Evolutionary conservation across 35 echinoderm and acorn worm species (phyloP), one percentile per base, ranked within the genome.

Genomic region (Ophioderma brevispina): DNA sequence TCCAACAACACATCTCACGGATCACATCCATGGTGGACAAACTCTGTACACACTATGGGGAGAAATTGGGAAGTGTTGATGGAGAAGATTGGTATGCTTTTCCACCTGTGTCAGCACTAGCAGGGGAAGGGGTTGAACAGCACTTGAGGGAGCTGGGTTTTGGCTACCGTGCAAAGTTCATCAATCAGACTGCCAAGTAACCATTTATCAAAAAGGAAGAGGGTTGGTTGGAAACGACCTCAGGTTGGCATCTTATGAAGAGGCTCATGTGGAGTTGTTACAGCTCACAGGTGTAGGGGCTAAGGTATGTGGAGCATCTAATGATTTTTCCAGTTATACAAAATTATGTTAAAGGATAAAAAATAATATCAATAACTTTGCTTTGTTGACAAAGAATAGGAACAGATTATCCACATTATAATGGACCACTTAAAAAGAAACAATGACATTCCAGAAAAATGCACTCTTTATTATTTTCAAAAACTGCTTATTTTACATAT

Each of bases 131-230:
- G 10, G 83, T 92, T 6, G 96, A 98, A 46, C 37, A 82, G 32
- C 36, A 89, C 64, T 76, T 98, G 28, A 46, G 96, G 80, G 82
- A 92, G 0, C 64, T 92, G 50, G 92, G 96, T 23, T 98, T 98
- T 85, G 96, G 96, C 14, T 98, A 98, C 79, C 84, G 96, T 56
- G 92, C 96, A 80, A 94, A 92, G 87, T 98, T 87, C 76, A 98
- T 98, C 77, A 92, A 86, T 38, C 86, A 94, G 64, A 87, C 96
- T 14, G 96, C 96, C 30, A 87, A 90, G 37, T n/a, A n/a, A n/a
- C n/a, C n/a, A n/a, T 92, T 87, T 39, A 82, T 98, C 0, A 42
- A 70, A 28, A 64, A 81, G n/a, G 87, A 82, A 25, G 75, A 76
- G 41, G 90, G 90, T 21, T 98, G 96, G 96, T 76, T 98, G 79